Percentiles rank a stretch among this genome's conserved stretches.
Conservation (phyloP, 2,113 vertebrate genomes). For the Chaetorhynchus papuensis region DNA sequence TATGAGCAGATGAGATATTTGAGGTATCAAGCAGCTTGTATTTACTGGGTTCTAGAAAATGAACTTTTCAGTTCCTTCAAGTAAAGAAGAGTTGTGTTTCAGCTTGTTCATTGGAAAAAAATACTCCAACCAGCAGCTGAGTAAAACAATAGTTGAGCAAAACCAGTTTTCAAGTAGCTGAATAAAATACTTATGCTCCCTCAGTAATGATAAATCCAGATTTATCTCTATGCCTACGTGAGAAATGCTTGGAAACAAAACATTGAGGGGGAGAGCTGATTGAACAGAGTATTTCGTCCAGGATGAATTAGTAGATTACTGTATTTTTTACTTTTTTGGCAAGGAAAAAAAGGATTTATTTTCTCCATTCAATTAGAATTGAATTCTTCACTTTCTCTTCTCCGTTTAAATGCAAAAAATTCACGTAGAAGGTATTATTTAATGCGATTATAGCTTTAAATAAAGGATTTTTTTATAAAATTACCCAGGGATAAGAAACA, state of each 20-base stretch:
- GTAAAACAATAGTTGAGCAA: not conserved
- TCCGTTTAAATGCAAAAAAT: not conserved
- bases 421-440: not conserved
- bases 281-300: not conserved
- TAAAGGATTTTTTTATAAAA: not conserved
- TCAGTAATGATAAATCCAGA: not conserved
- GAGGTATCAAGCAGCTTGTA: not conserved
- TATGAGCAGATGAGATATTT: not conserved
- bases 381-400: not conserved
- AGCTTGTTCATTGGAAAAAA: not conserved
- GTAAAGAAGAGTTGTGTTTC: not conserved
- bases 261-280: not conserved
- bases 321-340: not conserved
- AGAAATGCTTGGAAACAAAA: not conserved
- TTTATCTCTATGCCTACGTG: not conserved
- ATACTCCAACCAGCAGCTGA: not conserved
- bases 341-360: not conserved
- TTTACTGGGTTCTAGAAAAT: not conserved
- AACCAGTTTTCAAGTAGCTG: not conserved
- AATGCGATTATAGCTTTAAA: not conserved
- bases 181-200: not conserved
- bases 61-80: not conserved
- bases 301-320: not conserved
- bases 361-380: not conserved
- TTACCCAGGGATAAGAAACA: not conserved